Base-by-base conservation (phyloP, 1,140 invertebrate species). In the Dysdera silvatica region DNA sequence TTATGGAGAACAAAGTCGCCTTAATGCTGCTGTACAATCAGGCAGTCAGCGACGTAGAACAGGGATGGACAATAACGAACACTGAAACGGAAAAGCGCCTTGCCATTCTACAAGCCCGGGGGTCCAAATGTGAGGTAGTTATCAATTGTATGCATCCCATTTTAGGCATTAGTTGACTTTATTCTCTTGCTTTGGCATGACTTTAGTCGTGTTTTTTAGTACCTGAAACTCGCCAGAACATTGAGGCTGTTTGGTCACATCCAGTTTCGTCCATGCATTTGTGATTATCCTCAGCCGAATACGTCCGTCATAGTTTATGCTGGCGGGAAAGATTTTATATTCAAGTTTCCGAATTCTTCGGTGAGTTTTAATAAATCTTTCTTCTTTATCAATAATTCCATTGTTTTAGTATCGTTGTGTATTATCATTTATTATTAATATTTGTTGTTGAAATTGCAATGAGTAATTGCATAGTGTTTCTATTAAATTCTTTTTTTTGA, bases 171-270 rank as follows among this genome's bases (percentile, higher is more conserved):
- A n/a, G 31, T 47, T 31, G 4, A 12, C 20, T 28, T 35, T 35
- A 29, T n/a, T 61, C 2, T 31, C 8, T 23, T 3, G 28, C 4
- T 40, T 47, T 43, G 8, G 18, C 47, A 47, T 12, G 37, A 61
- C 31, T 29, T 65, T 55, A 52, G 60, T 66, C 68, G 65, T 69
- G 61, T 67, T 68, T 82, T 82, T 43, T 77, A 91, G 87, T 96
- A 91, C 75, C 77, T 97, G 61, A 84, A 90, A 68, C 70, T 90
- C 64, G 88, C 86, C 6, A 80, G 86, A 63, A 85, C 82, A 32
- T 75, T 93, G 56, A 89, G 89, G 69, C 91, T 88, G 73, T 97
- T 97, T 75, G 89, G 91, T 7, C 89, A 87, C 71, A 80, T 94
- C 57, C 87, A 93, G 69, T 93, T 93, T 69, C 81, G 83, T 63